Percentiles rank a stretch among this genome's conserved stretches.
Evolutionary conservation across 2,113 vertebrate genomes (phyloP).

Genomic region (Ondatra zibethicus): DNA sequence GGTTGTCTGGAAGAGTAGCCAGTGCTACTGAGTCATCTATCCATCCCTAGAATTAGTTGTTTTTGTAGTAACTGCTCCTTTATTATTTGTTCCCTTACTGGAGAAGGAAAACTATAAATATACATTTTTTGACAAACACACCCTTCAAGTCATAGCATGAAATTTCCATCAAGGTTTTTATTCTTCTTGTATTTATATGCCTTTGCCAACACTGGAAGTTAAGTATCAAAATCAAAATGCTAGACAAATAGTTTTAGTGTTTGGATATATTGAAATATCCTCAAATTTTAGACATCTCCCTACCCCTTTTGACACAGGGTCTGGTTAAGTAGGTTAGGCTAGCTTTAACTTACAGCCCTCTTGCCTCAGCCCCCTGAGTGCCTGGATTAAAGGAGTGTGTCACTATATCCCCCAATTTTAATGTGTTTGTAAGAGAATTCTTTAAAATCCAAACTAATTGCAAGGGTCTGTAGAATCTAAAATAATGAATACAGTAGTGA

Average conservation of each 20-base stretch:
- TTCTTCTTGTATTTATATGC: constrained; percentile 26
- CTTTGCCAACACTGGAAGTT: constrained; percentile 47
- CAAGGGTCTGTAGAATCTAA: not conserved
- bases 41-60: not conserved
- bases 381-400: not conserved
- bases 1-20: not conserved
- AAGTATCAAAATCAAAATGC: constrained; percentile 64
- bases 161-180: not conserved
- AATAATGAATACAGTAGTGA: not conserved
- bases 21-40: not conserved
- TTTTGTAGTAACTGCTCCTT: constrained; percentile 30
- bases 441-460: constrained; percentile 51
- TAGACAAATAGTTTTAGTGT: constrained; percentile 49
- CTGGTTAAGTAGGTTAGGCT: not conserved
- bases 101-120: not conserved
- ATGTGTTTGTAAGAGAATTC: constrained; percentile 46
- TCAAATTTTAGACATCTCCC: constrained; percentile 22
- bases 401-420: not conserved
- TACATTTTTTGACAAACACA: not conserved
- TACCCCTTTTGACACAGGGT: not conserved
- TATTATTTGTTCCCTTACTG: constrained; percentile 28
- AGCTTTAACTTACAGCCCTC: not conserved
- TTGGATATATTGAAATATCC: constrained; percentile 13
- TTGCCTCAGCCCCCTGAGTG: not conserved
- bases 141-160: not conserved